These are phyloP conservation scores for Dimorphilus gyrociliatus DNA, from an alignment of 2,888 invertebrate genomes.

Conservation along the genomic window DNA sequence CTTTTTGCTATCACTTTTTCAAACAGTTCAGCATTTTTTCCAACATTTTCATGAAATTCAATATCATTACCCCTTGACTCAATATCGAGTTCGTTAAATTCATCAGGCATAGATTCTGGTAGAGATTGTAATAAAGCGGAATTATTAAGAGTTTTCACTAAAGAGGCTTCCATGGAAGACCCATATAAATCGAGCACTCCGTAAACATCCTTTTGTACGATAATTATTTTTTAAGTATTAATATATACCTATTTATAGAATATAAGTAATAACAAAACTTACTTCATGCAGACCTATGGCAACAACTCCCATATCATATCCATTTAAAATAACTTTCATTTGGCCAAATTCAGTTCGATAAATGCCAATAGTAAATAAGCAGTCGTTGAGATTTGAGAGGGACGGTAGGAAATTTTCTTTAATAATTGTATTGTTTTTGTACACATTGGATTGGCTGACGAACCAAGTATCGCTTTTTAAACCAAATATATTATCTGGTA, in stretches of 20 bases:
- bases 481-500: constrained; percentile 41
- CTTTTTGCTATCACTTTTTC: too few species aligned
- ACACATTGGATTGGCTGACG: constrained; percentile 49
- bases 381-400: constrained; percentile 58
- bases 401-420: constrained; percentile 54
- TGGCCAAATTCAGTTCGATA: constrained; percentile 68
- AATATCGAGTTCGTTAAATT: too few species aligned
- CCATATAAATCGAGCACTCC: too few species aligned
- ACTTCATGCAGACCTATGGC: constrained; percentile 61
- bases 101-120: too few species aligned
- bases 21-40: constrained; percentile 56
- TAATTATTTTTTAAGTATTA: too few species aligned
- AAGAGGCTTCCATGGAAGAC: too few species aligned
- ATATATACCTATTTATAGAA: too few species aligned
- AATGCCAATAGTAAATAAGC: constrained; percentile 49
- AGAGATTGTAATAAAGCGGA: too few species aligned
- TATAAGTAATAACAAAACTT: too few species aligned
- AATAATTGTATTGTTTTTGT: constrained; percentile 49
- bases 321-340: constrained; percentile 32
- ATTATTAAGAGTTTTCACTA: too few species aligned
- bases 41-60: constrained; percentile 54
- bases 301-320: constrained; percentile 41
- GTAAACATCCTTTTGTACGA: too few species aligned
- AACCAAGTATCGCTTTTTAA: constrained; percentile 30
- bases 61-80: constrained; percentile 13